Evolutionary conservation across 2,797 vertebrate species (phyloP).

Genomic region (Glyptemys insculpta): DNA sequence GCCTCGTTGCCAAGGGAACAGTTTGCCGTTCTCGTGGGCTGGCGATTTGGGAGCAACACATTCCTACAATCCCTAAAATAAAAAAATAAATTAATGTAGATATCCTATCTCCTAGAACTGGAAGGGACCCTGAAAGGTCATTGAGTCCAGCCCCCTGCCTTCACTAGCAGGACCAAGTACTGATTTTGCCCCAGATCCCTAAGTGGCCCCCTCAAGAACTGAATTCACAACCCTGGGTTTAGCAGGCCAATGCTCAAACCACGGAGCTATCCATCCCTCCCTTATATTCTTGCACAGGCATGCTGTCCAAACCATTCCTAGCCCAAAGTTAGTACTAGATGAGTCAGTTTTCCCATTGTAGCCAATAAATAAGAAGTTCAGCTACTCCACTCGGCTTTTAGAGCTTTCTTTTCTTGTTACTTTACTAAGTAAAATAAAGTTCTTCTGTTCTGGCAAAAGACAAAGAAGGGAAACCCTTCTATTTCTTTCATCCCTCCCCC

Average conservation of each 20-base stretch:
- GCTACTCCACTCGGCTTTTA: neutral
- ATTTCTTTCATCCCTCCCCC: neutral
- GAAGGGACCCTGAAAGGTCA: too few species aligned
- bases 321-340: rapidly evolving
- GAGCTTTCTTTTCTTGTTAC: neutral
- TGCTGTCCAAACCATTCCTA: neutral
- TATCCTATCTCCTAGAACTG: too few species aligned
- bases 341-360: neutral
- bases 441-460: neutral
- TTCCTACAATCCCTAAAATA: neutral
- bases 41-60: too few species aligned
- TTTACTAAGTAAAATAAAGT: neutral
- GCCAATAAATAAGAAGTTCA: neutral
- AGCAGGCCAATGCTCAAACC: too few species aligned
- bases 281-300: neutral
- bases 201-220: too few species aligned
- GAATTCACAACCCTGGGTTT: too few species aligned
- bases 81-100: too few species aligned
- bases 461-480: neutral
- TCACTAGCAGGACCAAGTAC: too few species aligned
- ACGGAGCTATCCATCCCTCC: neutral
- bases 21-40: too few species aligned
- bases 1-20: too few species aligned
- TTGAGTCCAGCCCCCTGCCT: too few species aligned
- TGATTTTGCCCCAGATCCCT: too few species aligned